These are phyloP conservation scores for Drosophila greeni DNA, from an alignment of 2,888 invertebrate species.

Conservation along the genomic window DNA sequence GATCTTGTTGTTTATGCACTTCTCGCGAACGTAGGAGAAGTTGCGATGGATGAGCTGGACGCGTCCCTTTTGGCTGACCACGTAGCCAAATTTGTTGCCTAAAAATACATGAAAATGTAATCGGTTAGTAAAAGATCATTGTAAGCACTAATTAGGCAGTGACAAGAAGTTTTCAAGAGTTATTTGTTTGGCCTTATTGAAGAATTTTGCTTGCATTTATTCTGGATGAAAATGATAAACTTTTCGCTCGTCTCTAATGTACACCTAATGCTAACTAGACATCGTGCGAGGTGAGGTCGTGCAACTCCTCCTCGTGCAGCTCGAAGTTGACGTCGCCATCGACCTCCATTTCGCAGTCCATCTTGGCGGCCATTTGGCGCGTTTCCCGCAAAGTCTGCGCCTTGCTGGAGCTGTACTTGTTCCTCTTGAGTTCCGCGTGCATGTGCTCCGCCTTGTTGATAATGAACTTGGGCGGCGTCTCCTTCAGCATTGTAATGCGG, in stretches of 20 bases:
- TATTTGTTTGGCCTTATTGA: constrained; percentile 25
- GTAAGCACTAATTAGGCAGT: not conserved
- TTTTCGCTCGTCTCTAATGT: constrained; percentile 33
- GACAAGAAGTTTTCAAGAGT: not conserved
- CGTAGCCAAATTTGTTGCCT: constrained; percentile 50
- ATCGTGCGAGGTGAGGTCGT: constrained; percentile 52
- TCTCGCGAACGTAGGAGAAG: constrained; percentile 77
- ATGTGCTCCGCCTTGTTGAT: constrained; percentile 78
- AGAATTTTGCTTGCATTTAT: constrained; percentile 46
- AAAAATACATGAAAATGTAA: constrained; percentile 8
- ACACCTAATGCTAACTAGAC: constrained; percentile 43
- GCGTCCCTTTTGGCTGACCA: constrained; percentile 77
- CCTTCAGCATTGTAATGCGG: constrained; percentile 78
- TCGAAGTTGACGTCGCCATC: constrained; percentile 65
- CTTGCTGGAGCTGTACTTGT: constrained; percentile 77
- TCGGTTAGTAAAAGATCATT: not conserved
- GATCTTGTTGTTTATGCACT: constrained; percentile 73
- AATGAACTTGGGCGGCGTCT: constrained; percentile 78
- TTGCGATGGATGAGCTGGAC: constrained; percentile 71
- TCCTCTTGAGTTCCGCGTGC: constrained; percentile 78
- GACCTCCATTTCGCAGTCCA: constrained; percentile 59
- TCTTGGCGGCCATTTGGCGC: constrained; percentile 53
- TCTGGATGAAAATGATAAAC: constrained; percentile 36
- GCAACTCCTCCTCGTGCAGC: constrained; percentile 58
- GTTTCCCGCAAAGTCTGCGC: constrained; percentile 53